These are phyloP conservation scores for Proctacanthus coquilletti DNA, from an alignment of 1,140 invertebrate genomes.

Conservation along the genomic window DNA sequence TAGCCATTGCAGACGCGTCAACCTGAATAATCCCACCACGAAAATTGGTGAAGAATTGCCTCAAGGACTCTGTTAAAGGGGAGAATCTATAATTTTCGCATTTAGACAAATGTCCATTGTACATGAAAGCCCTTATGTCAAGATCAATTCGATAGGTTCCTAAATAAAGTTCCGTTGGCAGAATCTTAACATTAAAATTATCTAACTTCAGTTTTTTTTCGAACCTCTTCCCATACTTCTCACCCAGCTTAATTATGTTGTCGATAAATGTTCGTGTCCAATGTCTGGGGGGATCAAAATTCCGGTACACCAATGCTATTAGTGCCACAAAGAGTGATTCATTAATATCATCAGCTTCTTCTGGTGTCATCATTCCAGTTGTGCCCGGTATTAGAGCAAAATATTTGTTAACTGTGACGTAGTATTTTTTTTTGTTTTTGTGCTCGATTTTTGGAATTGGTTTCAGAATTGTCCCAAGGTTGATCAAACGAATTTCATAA, in stretches of 20 bases:
- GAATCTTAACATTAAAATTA: constrained; percentile 20
- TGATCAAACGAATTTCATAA: constrained; percentile 16
- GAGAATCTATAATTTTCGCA: constrained; percentile 22
- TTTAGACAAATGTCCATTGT: constrained; percentile 21
- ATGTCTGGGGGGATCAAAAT: constrained; percentile 17
- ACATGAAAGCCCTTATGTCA: constrained; percentile 18
- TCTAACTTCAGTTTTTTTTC: constrained; percentile 20
- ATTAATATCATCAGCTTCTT: constrained; percentile 19
- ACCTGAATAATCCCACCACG: constrained; percentile 30
- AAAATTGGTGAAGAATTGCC: constrained; percentile 27
- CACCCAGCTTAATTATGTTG: constrained; percentile 19
- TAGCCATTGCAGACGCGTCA: constrained; percentile 23
- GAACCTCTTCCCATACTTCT: constrained; percentile 21
- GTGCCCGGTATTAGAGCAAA: constrained; percentile 20
- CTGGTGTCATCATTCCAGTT: constrained; percentile 20
- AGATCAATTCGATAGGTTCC: constrained; percentile 23
- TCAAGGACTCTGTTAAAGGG: constrained; percentile 21
- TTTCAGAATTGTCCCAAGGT: constrained; percentile 20
- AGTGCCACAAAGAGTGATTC: constrained; percentile 19
- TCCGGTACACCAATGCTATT: constrained; percentile 19
- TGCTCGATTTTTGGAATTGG: not conserved
- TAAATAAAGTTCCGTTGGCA: constrained; percentile 24
- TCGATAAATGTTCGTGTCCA: constrained; percentile 20
- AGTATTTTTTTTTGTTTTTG: constrained; percentile 15
- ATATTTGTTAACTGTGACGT: constrained; percentile 22